Evolutionary conservation across 2,113 vertebrate species (phyloP), one percentile per base, ranked within the genome.

Genomic region (Cyprinodon tularosa): DNA sequence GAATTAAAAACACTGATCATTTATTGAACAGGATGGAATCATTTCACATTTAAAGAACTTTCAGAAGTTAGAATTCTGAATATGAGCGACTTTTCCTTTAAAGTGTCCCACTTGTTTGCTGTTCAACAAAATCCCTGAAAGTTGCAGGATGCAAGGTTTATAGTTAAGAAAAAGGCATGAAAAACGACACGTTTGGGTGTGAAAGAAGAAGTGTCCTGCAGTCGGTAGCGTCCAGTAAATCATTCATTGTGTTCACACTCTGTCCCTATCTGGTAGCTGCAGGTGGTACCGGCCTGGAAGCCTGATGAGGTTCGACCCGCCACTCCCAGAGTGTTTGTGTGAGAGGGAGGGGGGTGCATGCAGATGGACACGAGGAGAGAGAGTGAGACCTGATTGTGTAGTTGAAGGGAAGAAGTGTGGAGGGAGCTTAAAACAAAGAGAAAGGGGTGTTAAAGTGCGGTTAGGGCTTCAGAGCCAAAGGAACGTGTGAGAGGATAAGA

Each of bases 401-500:
- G 74, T 62, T 66, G 73, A 22, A 57, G 70, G 50, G 72, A 61
- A 39, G 63, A 76, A 66, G 63, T 71, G 71, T 12, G 17, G 61
- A 81, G 84, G 73, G 69, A 68, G 81, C 78, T 71, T 50, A 62
- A 66, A 65, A 78, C 62, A 47, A 40, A 73, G 60, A 15, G 69
- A 38, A 38, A 66, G 61, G 78, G 66, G 36, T 82, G 81, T 85
- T 40, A 79, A 47, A 11, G 70, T 90, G 91, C 72, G 90, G 91
- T 92, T 86, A 74, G 74, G 40, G 79, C 29, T 71, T 62, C 71
- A 70, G 84, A 84, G 87, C 81, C 87, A 90, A 72, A 91, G 91
- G 91, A 92, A 93, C 85, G 50, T 82, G 92, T 93, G 92, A 91
- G 86, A 86, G 78, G 89, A 91, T 90, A 87, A 92, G 90, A 92